A percentile compares a stretch with the other conserved stretches of the same genome.
phyloP scores from a whole-genome alignment of 2,888 invertebrate species.

The Scelioninae gen. 1 region DNA sequence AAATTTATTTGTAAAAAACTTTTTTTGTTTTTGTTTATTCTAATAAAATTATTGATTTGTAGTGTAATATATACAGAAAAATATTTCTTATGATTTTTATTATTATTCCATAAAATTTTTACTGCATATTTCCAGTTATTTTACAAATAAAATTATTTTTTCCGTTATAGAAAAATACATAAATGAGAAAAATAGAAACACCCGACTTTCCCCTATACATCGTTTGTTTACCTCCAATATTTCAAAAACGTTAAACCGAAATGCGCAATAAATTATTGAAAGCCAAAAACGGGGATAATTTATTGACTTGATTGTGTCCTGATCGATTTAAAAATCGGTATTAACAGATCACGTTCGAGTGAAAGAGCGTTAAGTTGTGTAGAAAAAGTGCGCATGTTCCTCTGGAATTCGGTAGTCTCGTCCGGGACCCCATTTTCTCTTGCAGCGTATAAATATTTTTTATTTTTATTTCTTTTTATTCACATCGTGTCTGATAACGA shows the following conservation, averaged over 20 bases:
- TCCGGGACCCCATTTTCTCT: constrained; percentile 10
- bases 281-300: constrained; percentile 1
- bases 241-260: not conserved
- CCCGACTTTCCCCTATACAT: not conserved
- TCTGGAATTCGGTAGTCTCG: constrained; percentile 25
- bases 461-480: constrained; percentile 18
- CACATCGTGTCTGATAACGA: constrained; percentile 10
- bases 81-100: too few species aligned
- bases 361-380: constrained; percentile 2
- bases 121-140: too few species aligned
- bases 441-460: too few species aligned
- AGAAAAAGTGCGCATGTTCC: constrained; percentile 16
- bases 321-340: constrained; percentile 19
- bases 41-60: too few species aligned
- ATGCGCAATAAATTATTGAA: not conserved
- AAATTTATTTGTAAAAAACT: too few species aligned
- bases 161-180: not conserved
- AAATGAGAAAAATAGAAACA: not conserved
- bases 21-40: too few species aligned
- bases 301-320: not conserved
- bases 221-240: not conserved
- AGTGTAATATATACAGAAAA: too few species aligned
- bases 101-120: too few species aligned
- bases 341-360: constrained; percentile 21
- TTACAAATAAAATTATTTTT: not conserved